phyloP scores from a whole-genome alignment of 2,113 vertebrate genomes.

The Hippocampus abdominalis region DNA sequence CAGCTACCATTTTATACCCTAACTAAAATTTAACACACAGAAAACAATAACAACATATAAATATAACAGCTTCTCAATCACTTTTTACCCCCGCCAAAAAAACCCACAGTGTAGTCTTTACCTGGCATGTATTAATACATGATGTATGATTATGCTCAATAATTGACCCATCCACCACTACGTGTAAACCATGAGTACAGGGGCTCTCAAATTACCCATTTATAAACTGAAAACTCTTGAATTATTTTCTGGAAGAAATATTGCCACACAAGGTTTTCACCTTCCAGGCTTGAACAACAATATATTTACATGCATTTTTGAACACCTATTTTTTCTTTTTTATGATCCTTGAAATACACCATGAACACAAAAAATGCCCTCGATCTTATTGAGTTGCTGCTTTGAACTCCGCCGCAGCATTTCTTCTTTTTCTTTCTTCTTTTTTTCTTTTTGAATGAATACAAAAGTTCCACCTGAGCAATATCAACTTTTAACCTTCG shows the following conservation, averaged over 20 bases:
- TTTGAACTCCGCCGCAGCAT: not conserved
- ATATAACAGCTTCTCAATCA: too few relatives aligned
- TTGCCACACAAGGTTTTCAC: not conserved
- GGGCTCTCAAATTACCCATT: not conserved
- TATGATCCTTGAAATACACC: not conserved
- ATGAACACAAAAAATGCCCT: not conserved
- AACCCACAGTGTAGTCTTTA: not conserved
- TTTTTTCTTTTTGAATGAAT: not conserved
- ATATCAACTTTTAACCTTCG: conserved; percentile 1
- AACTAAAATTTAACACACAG: too few relatives aligned
- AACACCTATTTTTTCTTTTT: not conserved
- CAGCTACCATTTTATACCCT: too few relatives aligned
- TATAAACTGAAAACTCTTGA: not conserved
- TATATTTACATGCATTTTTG: not conserved
- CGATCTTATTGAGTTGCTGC: not conserved
- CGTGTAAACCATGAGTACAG: not conserved
- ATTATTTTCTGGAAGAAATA: not conserved
- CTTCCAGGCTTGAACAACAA: not conserved
- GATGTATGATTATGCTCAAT: not conserved
- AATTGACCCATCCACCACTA: not conserved
- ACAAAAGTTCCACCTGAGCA: not conserved
- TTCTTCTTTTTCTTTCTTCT: not conserved
- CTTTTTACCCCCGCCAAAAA: too few relatives aligned
- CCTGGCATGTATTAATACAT: not conserved
- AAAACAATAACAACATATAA: too few relatives aligned